These are phyloP conservation scores for Agrotis ipsilon DNA, from an alignment of 2,888 invertebrate species.

Conservation along the genomic window DNA sequence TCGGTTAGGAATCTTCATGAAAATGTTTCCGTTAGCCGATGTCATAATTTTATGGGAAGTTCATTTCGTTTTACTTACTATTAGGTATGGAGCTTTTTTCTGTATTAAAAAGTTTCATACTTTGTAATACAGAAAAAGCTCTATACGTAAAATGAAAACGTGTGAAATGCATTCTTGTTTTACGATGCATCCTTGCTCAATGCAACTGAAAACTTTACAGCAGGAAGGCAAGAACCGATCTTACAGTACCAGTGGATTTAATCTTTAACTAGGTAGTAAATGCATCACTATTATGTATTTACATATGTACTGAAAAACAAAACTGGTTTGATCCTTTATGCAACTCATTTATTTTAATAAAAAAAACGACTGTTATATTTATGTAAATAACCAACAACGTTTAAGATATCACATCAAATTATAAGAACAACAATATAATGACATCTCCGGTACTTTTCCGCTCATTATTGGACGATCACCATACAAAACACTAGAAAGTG, in stretches of 20 bases:
- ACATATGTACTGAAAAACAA: too few relatives aligned
- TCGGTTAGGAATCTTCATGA: too few relatives aligned
- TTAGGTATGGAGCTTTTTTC: too few relatives aligned
- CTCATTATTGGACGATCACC: slow-evolving; percentile 22
- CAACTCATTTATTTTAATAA: not conserved
- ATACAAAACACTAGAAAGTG: slow-evolving; percentile 49
- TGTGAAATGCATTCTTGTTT: not conserved
- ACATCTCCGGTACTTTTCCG: slow-evolving; percentile 28
- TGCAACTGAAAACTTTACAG: not conserved
- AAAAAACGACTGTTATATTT: not conserved
- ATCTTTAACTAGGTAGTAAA: not conserved
- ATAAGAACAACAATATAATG: slow-evolving; percentile 3
- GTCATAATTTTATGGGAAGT: too few relatives aligned
- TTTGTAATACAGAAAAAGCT: too few relatives aligned
- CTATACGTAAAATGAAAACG: too few relatives aligned
- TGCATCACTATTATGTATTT: not conserved
- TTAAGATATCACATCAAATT: slow-evolving; percentile 30
- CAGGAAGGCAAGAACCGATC: too few relatives aligned
- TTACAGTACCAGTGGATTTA: not conserved
- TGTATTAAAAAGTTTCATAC: too few relatives aligned
- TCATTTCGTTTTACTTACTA: too few relatives aligned
- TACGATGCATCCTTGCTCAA: not conserved
- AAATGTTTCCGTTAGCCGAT: too few relatives aligned
- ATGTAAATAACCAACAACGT: slow-evolving; percentile 5
- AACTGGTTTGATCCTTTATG: too few relatives aligned